These are phyloP conservation scores for Mellivora capensis DNA, from an alignment of 2,113 vertebrate genomes.

Conservation along the genomic window DNA sequence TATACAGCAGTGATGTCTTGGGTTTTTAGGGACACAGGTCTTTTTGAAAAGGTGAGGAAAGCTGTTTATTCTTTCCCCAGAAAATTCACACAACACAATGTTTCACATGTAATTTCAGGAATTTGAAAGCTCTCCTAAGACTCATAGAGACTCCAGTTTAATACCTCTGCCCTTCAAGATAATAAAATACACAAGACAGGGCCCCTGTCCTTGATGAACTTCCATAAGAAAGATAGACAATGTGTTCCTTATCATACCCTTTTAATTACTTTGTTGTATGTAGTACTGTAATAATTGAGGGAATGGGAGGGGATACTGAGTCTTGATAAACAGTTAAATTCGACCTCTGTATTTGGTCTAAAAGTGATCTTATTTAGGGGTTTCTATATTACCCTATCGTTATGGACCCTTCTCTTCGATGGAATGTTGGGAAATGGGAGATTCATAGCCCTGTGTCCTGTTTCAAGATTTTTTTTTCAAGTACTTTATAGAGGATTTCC, in stretches of 20 bases:
- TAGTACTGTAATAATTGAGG: not conserved
- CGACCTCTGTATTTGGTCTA: not conserved
- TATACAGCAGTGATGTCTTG: not conserved
- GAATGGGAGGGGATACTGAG: not conserved
- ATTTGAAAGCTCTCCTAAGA: not conserved
- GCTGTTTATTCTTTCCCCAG: conserved; percentile 18
- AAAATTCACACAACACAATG: not conserved
- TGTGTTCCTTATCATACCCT: not conserved
- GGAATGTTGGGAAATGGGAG: not conserved
- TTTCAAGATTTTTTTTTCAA: not conserved
- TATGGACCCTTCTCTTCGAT: not conserved
- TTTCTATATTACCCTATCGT: not conserved
- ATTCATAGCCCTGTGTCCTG: not conserved
- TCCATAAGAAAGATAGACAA: not conserved
- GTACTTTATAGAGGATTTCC: conserved; percentile 1
- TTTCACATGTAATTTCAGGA: not conserved
- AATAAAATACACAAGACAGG: not conserved
- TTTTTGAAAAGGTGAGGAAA: conserved; percentile 1
- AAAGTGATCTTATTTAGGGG: not conserved
- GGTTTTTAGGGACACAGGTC: not conserved
- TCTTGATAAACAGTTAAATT: not conserved
- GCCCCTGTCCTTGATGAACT: not conserved
- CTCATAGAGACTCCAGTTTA: not conserved
- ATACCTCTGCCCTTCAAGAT: not conserved
- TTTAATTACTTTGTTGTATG: not conserved